Evolutionary conservation across 2,888 invertebrate species (phyloP).

Genomic region (Thera obeliscata): DNA sequence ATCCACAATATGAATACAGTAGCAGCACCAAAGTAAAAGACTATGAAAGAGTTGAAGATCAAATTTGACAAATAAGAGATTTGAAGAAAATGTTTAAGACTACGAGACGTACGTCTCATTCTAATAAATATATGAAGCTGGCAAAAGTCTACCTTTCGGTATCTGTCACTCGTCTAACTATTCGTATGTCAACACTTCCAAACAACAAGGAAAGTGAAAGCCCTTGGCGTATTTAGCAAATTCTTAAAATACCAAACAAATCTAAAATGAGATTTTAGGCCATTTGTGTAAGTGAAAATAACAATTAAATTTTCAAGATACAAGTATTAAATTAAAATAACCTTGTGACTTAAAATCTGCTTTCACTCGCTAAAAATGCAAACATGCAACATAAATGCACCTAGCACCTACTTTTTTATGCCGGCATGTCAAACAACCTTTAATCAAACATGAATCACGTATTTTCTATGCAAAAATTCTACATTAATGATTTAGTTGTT

Average conservation of each 20-base stretch:
- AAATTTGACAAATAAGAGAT: no score
- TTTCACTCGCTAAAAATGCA: no score
- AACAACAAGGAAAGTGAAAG: conserved; percentile 14
- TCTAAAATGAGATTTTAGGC: conserved; percentile 10
- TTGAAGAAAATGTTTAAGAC: no score
- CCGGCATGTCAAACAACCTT: no score
- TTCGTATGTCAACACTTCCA: conserved; percentile 15
- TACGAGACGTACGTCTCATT: background rate
- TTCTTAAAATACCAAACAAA: conserved; percentile 17
- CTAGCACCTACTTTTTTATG: no score
- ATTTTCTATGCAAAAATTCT: no score
- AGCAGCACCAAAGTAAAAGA: no score
- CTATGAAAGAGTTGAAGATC: no score
- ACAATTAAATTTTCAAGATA: background rate
- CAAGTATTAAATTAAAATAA: background rate
- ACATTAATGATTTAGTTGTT: no score
- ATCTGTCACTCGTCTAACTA: conserved; percentile 21
- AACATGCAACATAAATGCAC: no score
- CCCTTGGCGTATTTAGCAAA: conserved; percentile 26
- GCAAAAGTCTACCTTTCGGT: conserved; percentile 9
- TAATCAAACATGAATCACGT: no score
- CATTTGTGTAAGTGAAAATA: background rate
- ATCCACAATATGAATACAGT: no score
- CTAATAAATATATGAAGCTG: conserved; percentile 4
- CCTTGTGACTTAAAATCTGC: background rate